phyloP scores from a whole-genome alignment of 2,113 vertebrate genomes.

The Circaetus gallicus region DNA sequence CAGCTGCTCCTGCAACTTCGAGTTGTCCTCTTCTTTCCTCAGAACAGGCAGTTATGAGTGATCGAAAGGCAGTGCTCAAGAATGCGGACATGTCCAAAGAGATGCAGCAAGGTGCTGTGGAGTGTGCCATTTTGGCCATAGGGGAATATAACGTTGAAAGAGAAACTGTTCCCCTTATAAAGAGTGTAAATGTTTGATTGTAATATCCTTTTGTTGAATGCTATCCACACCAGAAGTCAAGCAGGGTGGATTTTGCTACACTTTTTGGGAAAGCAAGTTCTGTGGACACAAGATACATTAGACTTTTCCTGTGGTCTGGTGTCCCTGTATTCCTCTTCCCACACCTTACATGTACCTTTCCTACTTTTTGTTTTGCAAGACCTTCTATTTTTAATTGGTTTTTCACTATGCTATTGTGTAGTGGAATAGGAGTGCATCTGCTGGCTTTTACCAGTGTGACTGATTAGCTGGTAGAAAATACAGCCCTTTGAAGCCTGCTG shows the following conservation, averaged over 20 bases:
- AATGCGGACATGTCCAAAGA: slow-evolving; percentile 83
- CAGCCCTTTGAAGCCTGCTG: background rate
- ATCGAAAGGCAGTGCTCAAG: slow-evolving; percentile 82
- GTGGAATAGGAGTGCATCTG: background rate
- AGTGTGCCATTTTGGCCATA: slow-evolving; percentile 81
- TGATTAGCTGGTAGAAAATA: background rate
- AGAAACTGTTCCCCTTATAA: slow-evolving; percentile 81
- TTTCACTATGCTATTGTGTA: too few relatives aligned
- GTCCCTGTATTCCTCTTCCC: background rate
- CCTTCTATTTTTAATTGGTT: background rate
- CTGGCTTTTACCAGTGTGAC: background rate
- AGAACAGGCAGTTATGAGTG: slow-evolving; percentile 67
- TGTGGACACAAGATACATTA: accelerated
- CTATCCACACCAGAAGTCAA: background rate
- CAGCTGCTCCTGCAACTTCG: accelerated
- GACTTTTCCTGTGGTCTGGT: background rate
- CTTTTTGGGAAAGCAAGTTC: background rate
- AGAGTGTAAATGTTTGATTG: slow-evolving; percentile 69
- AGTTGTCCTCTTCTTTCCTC: accelerated
- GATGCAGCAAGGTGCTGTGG: slow-evolving; percentile 86
- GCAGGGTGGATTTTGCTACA: accelerated
- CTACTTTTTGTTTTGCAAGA: background rate
- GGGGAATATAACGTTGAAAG: slow-evolving; percentile 88
- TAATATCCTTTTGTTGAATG: background rate
- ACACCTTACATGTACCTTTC: background rate